These are phyloP conservation scores for Drosophila tanythrix DNA, from an alignment of 2,888 invertebrate species.

Conservation along the genomic window DNA sequence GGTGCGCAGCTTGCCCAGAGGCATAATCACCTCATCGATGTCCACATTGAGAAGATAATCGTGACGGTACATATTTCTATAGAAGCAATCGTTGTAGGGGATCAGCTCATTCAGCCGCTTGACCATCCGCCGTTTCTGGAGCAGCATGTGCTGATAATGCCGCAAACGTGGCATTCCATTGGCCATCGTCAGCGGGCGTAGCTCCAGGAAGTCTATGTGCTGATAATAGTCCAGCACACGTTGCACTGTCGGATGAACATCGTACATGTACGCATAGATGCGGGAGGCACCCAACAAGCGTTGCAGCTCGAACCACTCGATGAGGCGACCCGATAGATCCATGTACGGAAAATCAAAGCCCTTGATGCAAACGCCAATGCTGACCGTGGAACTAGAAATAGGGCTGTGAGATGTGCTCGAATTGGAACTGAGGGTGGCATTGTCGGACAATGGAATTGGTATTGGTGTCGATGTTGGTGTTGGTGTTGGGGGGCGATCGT, in stretches of 20 bases:
- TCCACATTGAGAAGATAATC: constrained; percentile 93
- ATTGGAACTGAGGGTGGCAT: background rate
- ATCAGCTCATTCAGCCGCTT: constrained; percentile 96
- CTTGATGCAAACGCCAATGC: constrained; percentile 93
- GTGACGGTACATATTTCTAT: constrained; percentile 94
- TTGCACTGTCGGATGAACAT: constrained; percentile 93
- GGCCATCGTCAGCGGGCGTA: constrained; percentile 91
- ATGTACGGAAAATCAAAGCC: constrained; percentile 95
- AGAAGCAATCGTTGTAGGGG: constrained; percentile 97
- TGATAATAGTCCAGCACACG: constrained; percentile 89
- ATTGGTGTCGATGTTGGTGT: background rate
- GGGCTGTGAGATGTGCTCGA: background rate
- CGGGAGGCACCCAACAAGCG: constrained; percentile 93
- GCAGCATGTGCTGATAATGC: constrained; percentile 92
- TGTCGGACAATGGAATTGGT: background rate
- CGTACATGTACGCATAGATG: constrained; percentile 93
- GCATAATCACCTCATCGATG: constrained; percentile 96
- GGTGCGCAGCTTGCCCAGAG: constrained; percentile 79
- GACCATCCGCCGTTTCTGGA: constrained; percentile 93
- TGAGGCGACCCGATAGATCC: constrained; percentile 92
- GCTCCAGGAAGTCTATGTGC: constrained; percentile 87
- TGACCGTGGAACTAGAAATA: background rate
- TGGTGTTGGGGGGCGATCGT: background rate
- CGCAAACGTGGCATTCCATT: constrained; percentile 94
- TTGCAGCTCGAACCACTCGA: constrained; percentile 96